Percentiles rank a stretch among this genome's conserved stretches.
These are phyloP conservation scores for Eubasilissa splendida DNA, from an alignment of 2,888 invertebrate genomes.

Conservation along the genomic window DNA sequence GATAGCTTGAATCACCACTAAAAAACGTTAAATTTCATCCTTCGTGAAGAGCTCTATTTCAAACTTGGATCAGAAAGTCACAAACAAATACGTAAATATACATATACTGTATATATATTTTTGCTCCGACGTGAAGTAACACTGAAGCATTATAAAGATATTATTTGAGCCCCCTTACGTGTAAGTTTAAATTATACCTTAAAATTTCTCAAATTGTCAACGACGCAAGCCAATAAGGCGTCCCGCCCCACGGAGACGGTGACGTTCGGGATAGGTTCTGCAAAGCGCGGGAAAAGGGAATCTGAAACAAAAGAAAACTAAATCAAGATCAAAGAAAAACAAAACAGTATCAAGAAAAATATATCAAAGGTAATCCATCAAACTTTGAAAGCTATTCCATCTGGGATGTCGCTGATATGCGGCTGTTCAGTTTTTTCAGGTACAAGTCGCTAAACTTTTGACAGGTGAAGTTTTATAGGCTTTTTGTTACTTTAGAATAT, in stretches of 20 bases:
- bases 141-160: too few relatives aligned
- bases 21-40: too few relatives aligned
- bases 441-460: constrained; percentile 10
- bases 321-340: constrained; percentile 32
- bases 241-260: constrained; percentile 91
- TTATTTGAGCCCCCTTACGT: too few relatives aligned
- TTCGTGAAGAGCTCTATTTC: too few relatives aligned
- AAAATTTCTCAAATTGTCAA: constrained; percentile 88
- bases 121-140: too few relatives aligned
- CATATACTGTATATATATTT: too few relatives aligned
- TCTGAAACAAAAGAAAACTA: constrained; percentile 68
- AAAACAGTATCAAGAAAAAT: constrained; percentile 14
- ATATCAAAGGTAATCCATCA: constrained; percentile 39
- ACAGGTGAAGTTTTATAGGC: constrained; percentile 8
- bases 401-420: constrained; percentile 26
- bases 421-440: constrained; percentile 25
- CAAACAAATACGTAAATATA: too few relatives aligned
- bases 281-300: constrained; percentile 84
- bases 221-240: constrained; percentile 89
- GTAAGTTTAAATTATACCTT: constrained; percentile 73
- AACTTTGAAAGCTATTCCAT: constrained; percentile 36
- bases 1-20: too few relatives aligned
- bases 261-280: constrained; percentile 91
- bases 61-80: too few relatives aligned
- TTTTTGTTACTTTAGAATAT: not conserved